Evolutionary conservation across 1,140 invertebrate species (phyloP).

Genomic region (Drosophila funebris): DNA sequence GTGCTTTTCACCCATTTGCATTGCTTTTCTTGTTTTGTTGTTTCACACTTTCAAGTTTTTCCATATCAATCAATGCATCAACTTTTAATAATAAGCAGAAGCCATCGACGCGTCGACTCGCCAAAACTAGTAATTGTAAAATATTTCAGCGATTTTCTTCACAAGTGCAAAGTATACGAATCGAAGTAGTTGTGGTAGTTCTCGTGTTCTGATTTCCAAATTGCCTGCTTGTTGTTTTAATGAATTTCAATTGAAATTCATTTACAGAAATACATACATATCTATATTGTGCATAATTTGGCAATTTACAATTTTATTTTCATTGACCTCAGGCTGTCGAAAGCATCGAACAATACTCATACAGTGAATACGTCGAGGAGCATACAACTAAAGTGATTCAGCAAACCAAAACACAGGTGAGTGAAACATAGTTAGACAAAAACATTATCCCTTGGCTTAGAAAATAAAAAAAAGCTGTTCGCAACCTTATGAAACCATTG

Average conservation of each 20-base stretch:
- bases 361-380: slow-evolving; percentile 79
- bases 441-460: too few species aligned
- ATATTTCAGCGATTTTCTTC: slow-evolving; percentile 44
- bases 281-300: slow-evolving; percentile 38
- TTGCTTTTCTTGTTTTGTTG: slow-evolving; percentile 27
- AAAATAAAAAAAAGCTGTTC: too few species aligned
- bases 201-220: slow-evolving; percentile 28
- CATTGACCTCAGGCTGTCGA: slow-evolving; percentile 82
- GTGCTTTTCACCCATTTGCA: slow-evolving; percentile 17
- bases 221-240: slow-evolving; percentile 34
- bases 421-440: neutral
- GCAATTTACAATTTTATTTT: slow-evolving; percentile 59
- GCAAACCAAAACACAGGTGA: slow-evolving; percentile 76
- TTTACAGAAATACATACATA: neutral
- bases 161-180: slow-evolving; percentile 72
- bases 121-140: slow-evolving; percentile 37
- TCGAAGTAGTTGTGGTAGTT: neutral
- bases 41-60: slow-evolving; percentile 68
- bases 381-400: slow-evolving; percentile 75
- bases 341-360: slow-evolving; percentile 78
- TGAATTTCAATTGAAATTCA: slow-evolving; percentile 23
- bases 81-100: slow-evolving; percentile 74
- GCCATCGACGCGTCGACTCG: slow-evolving; percentile 7
- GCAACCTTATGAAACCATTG: too few species aligned
- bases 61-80: slow-evolving; percentile 60